phyloP scores from a whole-genome alignment of 2,797 vertebrate species.

The Pseudochirops corinnae region DNA sequence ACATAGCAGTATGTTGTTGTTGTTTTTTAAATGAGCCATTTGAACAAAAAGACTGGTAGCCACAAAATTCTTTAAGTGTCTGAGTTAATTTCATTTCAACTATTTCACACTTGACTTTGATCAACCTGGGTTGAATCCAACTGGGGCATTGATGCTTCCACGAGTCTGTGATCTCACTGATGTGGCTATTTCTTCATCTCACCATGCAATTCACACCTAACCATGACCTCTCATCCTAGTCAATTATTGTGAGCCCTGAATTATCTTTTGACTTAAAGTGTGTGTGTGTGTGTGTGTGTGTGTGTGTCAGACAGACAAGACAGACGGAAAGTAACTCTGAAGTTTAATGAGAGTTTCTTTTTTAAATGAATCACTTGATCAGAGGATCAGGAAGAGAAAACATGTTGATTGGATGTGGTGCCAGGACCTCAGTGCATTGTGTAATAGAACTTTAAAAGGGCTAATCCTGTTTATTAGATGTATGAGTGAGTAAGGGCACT shows the following conservation, averaged over 20 bases:
- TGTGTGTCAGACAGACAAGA: background rate
- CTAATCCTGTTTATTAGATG: background rate
- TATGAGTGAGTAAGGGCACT: background rate
- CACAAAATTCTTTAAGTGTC: background rate
- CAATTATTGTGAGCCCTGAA: background rate
- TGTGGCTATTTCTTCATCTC: background rate
- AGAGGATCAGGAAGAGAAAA: background rate
- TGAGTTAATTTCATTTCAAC: slow-evolving; percentile 40
- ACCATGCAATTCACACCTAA: background rate
- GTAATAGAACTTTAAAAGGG: background rate
- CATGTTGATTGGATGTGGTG: background rate
- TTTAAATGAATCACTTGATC: slow-evolving; percentile 10
- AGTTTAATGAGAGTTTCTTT: slow-evolving; percentile 1
- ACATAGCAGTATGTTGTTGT: background rate
- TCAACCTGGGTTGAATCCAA: background rate
- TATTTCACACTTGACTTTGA: background rate
- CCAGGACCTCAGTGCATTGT: background rate
- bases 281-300: background rate
- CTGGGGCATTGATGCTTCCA: background rate
- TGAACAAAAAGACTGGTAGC: slow-evolving; percentile 37
- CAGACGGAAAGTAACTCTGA: background rate
- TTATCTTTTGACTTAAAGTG: slow-evolving; percentile 7
- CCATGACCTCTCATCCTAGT: background rate
- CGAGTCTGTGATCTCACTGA: background rate
- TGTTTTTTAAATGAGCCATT: slow-evolving; percentile 21